Evolutionary conservation across 1,140 invertebrate species (phyloP).

Genomic region (Bathynomus jamesi): DNA sequence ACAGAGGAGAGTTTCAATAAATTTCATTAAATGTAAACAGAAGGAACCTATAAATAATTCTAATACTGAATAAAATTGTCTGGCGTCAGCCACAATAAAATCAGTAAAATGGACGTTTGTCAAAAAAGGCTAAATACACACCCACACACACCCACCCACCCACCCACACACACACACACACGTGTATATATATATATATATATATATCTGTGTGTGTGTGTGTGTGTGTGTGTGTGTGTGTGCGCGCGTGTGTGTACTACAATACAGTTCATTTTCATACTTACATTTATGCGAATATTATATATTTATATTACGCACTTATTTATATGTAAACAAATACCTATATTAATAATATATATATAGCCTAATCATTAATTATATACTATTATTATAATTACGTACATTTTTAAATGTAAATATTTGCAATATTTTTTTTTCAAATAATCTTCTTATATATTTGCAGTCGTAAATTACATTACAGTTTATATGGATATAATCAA

Average conservation of each 20-base stretch:
- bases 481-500: too few relatives aligned
- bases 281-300: neutral
- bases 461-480: too few relatives aligned
- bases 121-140: too few relatives aligned
- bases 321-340: neutral
- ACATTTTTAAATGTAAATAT: neutral
- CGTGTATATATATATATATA: conserved; percentile 8
- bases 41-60: too few relatives aligned
- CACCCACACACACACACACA: too few relatives aligned
- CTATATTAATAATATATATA: conserved; percentile 6
- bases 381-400: neutral
- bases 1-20: too few relatives aligned
- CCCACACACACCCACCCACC: too few relatives aligned
- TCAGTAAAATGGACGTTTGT: too few relatives aligned
- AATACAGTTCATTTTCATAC: neutral
- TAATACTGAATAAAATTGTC: too few relatives aligned
- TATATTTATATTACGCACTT: neutral
- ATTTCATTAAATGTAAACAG: too few relatives aligned
- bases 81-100: too few relatives aligned
- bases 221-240: neutral
- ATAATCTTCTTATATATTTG: neutral
- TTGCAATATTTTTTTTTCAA: neutral
- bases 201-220: conserved; percentile 4
- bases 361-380: neutral
- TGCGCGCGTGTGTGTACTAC: neutral